Conservation (phyloP, 2,797 vertebrate genomes). For the Prionace glauca region DNA sequence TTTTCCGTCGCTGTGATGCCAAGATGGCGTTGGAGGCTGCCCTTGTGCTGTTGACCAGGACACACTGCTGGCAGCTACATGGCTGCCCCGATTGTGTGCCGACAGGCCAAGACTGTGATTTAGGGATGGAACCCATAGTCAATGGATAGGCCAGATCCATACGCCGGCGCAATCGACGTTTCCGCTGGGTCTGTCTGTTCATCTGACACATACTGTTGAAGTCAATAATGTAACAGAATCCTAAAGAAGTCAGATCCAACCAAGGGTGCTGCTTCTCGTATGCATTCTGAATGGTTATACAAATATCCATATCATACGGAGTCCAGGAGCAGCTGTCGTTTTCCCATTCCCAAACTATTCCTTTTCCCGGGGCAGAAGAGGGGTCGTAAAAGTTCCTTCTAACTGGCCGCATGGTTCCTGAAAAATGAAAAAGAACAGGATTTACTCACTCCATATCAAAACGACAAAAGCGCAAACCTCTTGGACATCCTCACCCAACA, state of each 20-base stretch:
- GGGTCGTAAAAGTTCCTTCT: conserved; percentile 93
- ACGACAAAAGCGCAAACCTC: not conserved
- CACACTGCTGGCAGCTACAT: conserved; percentile 85
- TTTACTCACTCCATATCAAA: conserved; percentile 12
- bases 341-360: conserved; percentile 96
- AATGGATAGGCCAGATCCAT: conserved; percentile 94
- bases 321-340: conserved; percentile 86
- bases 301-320: conserved; percentile 92
- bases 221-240: conserved; percentile 93
- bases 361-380: conserved; percentile 87
- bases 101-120: conserved; percentile 93
- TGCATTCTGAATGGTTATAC: conserved; percentile 93
- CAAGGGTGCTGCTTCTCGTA: conserved; percentile 97
- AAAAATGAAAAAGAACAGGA: not conserved
- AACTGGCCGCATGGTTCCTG: conserved; percentile 89
- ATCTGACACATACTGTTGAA: conserved; percentile 95
- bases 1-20: conserved; percentile 79
- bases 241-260: conserved; percentile 89
- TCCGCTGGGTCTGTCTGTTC: conserved; percentile 87
- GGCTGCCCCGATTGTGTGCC: conserved; percentile 78
- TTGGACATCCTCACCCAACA: not conserved
- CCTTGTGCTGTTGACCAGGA: conserved; percentile 85
- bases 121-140: conserved; percentile 90
- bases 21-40: conserved; percentile 87
- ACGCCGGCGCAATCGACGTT: conserved; percentile 78